Evolutionary conservation across 30 jellyfish, hydroid and myxozoan species (phyloP), one percentile per base, ranked within the genome.

Genomic region (Cassiopea xamachana): DNA sequence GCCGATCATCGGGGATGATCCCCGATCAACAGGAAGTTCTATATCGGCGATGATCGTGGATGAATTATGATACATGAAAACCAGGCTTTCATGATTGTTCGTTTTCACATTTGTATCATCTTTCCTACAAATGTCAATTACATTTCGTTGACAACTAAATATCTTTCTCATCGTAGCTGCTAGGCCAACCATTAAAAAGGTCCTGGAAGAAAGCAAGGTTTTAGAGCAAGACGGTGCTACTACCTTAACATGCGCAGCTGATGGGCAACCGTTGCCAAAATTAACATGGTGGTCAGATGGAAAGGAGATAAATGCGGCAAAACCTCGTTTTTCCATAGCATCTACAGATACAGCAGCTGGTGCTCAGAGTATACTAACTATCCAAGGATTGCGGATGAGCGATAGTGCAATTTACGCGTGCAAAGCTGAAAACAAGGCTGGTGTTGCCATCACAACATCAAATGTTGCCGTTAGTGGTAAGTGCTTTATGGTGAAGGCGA

Each of bases 391-490:
- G 79, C 62, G 94, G 71, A 80, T 92, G 92, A 83, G 92, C 61
- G 92, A 90, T 64, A 86, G 97, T 58, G 98, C 95, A 16, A 70
- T 69, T 9, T 94, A 90, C 67, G 81, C 86, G 49, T 94, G 98
- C 92, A 80, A 89, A 27, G 97, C 95, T 4, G 97, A 90, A 77
- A 94, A 94, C 83, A 80, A 87, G 51, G 98, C 94, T 6, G 98
- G 97, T n/a, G 48, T 80, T 8, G 96, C 90, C 1, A 74, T 48
- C 72, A 73, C 90, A n/a, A 18, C 74, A 14, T 80, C 98, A 3
- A 69, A 77, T 64, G 61, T 94, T 62, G 86, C 86, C 83, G 94
- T 94, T 18, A 89, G 83, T 50, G 98, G 98, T 94, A 67, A 76
- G 68, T 2, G 5, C 27, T 55, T 27, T 27, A 27, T 27, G 0